A percentile compares a stretch with the other conserved stretches of the same genome.
phyloP scores from a whole-genome alignment of 2,113 vertebrate genomes.

The Dasyurus viverrinus region DNA sequence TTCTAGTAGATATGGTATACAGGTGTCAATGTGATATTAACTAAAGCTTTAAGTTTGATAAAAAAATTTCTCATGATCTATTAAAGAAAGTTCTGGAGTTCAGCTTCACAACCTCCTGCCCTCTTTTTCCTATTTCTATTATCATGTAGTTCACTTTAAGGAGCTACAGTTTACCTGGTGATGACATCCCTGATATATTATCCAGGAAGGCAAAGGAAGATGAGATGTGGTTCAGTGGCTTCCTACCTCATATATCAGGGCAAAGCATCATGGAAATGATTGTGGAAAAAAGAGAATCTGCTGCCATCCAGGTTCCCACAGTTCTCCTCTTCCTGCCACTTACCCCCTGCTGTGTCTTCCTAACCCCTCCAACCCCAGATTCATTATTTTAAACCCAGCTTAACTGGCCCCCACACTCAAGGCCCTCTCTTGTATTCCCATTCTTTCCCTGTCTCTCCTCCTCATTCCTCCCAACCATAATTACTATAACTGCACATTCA shows the following conservation, averaged over 20 bases:
- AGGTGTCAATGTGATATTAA: background rate
- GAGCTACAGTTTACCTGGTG: background rate
- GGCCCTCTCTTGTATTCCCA: background rate
- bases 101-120: background rate
- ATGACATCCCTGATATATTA: background rate
- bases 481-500: background rate
- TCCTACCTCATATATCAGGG: background rate
- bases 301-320: background rate
- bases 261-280: background rate
- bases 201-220: background rate
- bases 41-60: background rate
- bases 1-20: background rate
- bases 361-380: background rate
- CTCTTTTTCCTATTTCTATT: background rate
- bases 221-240: background rate
- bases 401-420: background rate
- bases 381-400: background rate
- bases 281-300: background rate
- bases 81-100: background rate
- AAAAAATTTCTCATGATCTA: background rate
- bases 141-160: background rate
- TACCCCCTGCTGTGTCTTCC: background rate
- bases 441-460: background rate
- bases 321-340: background rate
- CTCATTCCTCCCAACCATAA: background rate